Conservation (phyloP, 2,113 vertebrate species). For the Empidonax alnorum region DNA sequence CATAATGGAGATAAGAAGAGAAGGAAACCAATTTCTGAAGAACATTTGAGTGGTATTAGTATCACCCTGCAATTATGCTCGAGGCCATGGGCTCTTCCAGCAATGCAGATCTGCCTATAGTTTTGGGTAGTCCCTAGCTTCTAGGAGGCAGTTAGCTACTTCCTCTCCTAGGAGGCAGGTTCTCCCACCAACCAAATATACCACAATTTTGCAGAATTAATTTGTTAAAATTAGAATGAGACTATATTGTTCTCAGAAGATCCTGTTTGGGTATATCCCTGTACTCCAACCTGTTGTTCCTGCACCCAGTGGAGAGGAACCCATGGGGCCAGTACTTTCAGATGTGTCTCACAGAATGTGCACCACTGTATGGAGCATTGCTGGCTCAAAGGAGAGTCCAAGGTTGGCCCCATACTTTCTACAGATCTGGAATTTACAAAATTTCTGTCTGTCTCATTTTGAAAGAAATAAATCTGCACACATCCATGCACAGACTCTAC, state of each 20-base stretch:
- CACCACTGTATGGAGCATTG: neutral
- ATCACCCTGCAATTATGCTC: accelerated
- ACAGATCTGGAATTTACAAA: neutral
- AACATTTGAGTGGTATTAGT: neutral
- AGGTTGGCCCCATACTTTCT: neutral
- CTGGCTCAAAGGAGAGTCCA: neutral
- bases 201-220: neutral
- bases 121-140: neutral
- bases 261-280: neutral
- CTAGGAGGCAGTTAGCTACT: neutral
- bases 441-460: neutral
- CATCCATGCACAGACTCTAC: neutral
- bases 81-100: neutral
- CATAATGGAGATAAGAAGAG: neutral
- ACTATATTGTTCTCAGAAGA: neutral
- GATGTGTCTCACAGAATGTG: neutral
- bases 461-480: neutral
- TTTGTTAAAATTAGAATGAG: neutral
- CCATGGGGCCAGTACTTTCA: accelerated
- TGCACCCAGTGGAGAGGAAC: neutral
- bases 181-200: neutral
- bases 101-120: neutral
- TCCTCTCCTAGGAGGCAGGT: neutral
- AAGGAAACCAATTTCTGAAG: neutral
- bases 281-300: accelerated